Percentiles rank a stretch among this genome's conserved stretches.
Evolutionary conservation across 2,888 invertebrate genomes (phyloP).

Genomic region (Atrina japonica): DNA sequence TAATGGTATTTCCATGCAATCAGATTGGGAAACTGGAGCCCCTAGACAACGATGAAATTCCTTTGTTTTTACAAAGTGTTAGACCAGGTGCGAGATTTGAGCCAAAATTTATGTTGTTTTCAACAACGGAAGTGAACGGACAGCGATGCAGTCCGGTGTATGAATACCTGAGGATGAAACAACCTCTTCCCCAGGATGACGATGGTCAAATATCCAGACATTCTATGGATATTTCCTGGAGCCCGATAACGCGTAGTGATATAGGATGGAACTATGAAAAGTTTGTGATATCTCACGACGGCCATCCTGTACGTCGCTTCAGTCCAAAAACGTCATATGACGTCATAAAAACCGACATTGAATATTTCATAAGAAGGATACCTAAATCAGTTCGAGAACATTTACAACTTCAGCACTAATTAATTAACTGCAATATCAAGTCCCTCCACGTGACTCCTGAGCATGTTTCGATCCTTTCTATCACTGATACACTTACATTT

Average conservation of each 20-base stretch:
- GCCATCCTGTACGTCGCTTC: constrained; percentile 51
- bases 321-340: constrained; percentile 39
- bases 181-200: constrained; percentile 48
- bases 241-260: constrained; percentile 49
- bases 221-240: constrained; percentile 39
- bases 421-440: too few relatives aligned
- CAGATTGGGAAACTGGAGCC: constrained; percentile 53
- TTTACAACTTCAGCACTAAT: constrained; percentile 17
- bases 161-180: constrained; percentile 50
- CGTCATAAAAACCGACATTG: constrained; percentile 46
- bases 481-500: too few relatives aligned
- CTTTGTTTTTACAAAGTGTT: constrained; percentile 44
- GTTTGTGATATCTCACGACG: constrained; percentile 52
- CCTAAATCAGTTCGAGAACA: constrained; percentile 44
- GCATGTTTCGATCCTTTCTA: too few relatives aligned
- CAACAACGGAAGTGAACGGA: constrained; percentile 51
- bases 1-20: constrained; percentile 54
- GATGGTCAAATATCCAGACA: constrained; percentile 44
- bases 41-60: constrained; percentile 49
- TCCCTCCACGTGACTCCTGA: too few relatives aligned
- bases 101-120: constrained; percentile 50
- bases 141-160: constrained; percentile 42
- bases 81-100: constrained; percentile 53
- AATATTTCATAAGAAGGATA: constrained; percentile 43
- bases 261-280: constrained; percentile 58